phyloP scores from a whole-genome alignment of 2,888 invertebrate species.

The Clitarchus hookeri region DNA sequence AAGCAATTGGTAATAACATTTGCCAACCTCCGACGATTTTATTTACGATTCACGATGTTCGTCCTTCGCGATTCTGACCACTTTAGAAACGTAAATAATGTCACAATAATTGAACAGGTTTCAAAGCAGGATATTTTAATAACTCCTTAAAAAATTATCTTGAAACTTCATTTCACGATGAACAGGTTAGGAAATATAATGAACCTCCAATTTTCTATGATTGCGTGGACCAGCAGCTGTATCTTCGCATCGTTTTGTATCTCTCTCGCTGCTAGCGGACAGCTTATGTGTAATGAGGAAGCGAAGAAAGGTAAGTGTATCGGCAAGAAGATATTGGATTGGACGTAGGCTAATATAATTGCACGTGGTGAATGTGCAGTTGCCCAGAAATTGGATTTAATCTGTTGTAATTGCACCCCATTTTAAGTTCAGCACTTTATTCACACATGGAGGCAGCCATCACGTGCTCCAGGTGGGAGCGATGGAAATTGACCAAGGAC shows the following conservation, averaged over 20 bases:
- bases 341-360: neutral
- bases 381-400: neutral
- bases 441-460: neutral
- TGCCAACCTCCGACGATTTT: too few species aligned
- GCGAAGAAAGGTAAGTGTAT: neutral
- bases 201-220: slow-evolving; percentile 1
- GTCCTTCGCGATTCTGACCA: neutral
- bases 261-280: neutral
- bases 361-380: neutral
- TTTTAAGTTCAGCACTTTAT: neutral
- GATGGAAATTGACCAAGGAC: neutral
- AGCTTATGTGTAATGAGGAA: neutral
- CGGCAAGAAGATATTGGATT: neutral
- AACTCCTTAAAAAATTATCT: neutral
- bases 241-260: neutral
- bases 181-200: neutral
- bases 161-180: neutral
- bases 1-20: too few species aligned
- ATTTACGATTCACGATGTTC: neutral
- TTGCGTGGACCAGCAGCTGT: neutral
- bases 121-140: neutral
- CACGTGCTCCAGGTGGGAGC: neutral
- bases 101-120: neutral
- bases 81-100: neutral
- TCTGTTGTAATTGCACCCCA: neutral